These are phyloP conservation scores for Crocidura indochinensis DNA, from an alignment of 2,797 vertebrate genomes.

Conservation along the genomic window DNA sequence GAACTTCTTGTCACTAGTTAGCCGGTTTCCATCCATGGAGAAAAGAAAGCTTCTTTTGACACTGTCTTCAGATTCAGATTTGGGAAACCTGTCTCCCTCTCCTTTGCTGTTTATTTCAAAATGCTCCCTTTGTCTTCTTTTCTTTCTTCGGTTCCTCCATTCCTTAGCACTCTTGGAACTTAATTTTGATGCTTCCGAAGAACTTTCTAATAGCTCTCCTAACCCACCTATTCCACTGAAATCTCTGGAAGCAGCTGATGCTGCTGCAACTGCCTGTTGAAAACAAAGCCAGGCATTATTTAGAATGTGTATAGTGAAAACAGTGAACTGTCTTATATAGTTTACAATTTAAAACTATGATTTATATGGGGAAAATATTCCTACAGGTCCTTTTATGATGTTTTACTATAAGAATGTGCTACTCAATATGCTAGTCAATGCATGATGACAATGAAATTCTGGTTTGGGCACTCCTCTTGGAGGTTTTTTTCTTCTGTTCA, in stretches of 20 bases:
- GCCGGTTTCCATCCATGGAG: constrained; percentile 92
- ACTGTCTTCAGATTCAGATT: constrained; percentile 95
- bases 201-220: constrained; percentile 93
- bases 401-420: constrained; percentile 15
- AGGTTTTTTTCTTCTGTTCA: not conserved
- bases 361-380: not conserved
- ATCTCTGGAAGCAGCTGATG: constrained; percentile 91
- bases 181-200: constrained; percentile 95
- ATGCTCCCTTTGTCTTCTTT: constrained; percentile 93
- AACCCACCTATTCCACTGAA: constrained; percentile 91
- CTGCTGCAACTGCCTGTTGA: constrained; percentile 91
- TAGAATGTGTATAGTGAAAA: constrained; percentile 41
- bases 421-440: constrained; percentile 6
- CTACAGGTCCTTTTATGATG: constrained; percentile 10
- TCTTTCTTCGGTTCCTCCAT: constrained; percentile 95
- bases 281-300: constrained; percentile 78
- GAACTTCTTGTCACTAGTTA: constrained; percentile 94
- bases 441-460: not conserved
- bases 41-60: constrained; percentile 93
- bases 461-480: not conserved
- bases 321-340: not conserved
- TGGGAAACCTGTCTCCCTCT: constrained; percentile 90
- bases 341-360: not conserved
- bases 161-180: constrained; percentile 99
- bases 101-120: constrained; percentile 91